Percentiles rank a stretch among this genome's conserved stretches.
Evolutionary conservation across 2,888 invertebrate genomes (phyloP).

Genomic region (Eurytoma californica): DNA sequence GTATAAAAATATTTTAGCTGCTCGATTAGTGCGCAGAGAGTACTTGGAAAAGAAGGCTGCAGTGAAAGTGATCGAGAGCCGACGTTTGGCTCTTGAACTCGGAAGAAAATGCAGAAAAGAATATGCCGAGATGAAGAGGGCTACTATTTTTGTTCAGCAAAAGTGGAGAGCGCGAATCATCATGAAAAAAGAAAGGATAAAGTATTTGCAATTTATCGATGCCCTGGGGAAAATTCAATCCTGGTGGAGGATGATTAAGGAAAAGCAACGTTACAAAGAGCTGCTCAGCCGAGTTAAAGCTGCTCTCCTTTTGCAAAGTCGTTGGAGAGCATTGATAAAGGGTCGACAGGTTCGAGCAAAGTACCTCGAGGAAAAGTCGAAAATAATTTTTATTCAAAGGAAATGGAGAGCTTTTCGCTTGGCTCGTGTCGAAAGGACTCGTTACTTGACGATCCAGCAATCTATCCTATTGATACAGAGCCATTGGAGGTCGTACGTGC

Average conservation of each 20-base stretch:
- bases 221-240: conserved; percentile 70
- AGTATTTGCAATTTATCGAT: conserved; percentile 63
- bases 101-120: conserved; percentile 63
- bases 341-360: conserved; percentile 27
- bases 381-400: conserved; percentile 74
- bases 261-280: conserved; percentile 49
- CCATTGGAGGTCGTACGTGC: conserved; percentile 66
- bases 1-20: conserved; percentile 66
- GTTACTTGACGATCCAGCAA: conserved; percentile 60
- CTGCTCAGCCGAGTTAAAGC: conserved; percentile 48
- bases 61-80: conserved; percentile 64
- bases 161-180: conserved; percentile 64
- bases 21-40: conserved; percentile 52
- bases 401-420: conserved; percentile 71
- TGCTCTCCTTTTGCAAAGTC: conserved; percentile 63
- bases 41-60: conserved; percentile 54
- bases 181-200: conserved; percentile 62
- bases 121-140: conserved; percentile 61
- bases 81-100: conserved; percentile 64
- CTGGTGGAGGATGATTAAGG: conserved; percentile 59
- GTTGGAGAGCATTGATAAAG: conserved; percentile 66
- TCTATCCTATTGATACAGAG: conserved; percentile 73
- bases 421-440: conserved; percentile 58
- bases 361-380: conserved; percentile 56
- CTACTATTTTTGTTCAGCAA: conserved; percentile 63